Evolutionary conservation across 2,888 invertebrate genomes (phyloP).

Genomic region (Ashinkailepas kermadecensis): DNA sequence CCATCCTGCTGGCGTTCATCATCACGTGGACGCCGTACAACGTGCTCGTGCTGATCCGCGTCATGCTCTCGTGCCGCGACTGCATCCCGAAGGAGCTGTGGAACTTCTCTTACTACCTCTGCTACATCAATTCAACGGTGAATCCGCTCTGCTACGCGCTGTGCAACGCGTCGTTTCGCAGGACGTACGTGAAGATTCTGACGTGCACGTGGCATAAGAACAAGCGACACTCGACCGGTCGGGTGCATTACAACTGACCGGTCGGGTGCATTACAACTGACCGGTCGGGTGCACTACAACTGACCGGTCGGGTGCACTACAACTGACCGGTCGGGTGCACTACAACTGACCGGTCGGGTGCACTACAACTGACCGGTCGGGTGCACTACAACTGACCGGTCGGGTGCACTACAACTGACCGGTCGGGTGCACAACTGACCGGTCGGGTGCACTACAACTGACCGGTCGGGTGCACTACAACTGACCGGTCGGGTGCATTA

Average conservation of each 20-base stretch:
- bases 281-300: no score
- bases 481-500: no score
- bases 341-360: no score
- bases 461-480: no score
- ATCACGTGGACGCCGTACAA: slow-evolving; percentile 99
- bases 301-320: no score
- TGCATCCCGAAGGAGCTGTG: slow-evolving; percentile 81
- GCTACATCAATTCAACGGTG: slow-evolving; percentile 98
- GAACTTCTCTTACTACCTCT: slow-evolving; percentile 96
- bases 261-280: no score
- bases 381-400: no score
- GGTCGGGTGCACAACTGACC: no score
- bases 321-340: no score
- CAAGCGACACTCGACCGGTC: slow-evolving; percentile 53
- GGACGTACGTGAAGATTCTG: slow-evolving; percentile 90
- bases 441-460: no score
- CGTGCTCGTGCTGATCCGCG: slow-evolving; percentile 80
- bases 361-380: no score
- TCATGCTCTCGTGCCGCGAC: slow-evolving; percentile 60
- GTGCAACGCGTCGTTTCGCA: slow-evolving; percentile 93
- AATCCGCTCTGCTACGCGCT: slow-evolving; percentile 98
- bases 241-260: neutral
- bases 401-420: no score
- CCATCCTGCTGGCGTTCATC: slow-evolving; percentile 94
- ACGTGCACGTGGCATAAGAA: slow-evolving; percentile 93